phyloP scores from a whole-genome alignment of 2,113 vertebrate species.

The Castor canadensis region DNA sequence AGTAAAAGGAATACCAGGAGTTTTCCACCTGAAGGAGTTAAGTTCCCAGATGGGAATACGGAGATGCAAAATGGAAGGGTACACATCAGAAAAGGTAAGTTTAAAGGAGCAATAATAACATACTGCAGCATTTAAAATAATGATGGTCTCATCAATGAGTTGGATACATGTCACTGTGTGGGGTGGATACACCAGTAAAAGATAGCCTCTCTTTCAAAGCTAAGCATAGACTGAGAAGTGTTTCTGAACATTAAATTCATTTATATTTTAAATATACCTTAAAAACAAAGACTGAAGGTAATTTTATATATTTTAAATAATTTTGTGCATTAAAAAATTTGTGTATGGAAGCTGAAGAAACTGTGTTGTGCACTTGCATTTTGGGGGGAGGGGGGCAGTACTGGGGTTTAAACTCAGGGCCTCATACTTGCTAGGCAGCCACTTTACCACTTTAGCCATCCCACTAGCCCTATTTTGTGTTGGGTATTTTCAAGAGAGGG shows the following conservation, averaged over 20 bases:
- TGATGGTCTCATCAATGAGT: neutral
- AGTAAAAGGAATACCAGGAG: neutral
- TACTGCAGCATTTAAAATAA: neutral
- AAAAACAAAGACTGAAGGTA: too few species aligned
- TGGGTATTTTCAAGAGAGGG: too few species aligned
- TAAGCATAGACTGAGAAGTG: neutral
- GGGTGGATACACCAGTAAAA: neutral
- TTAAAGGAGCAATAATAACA: neutral
- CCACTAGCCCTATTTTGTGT: too few species aligned
- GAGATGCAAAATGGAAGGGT: neutral
- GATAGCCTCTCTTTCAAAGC: too few species aligned
- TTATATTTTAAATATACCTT: neutral
- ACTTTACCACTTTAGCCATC: too few species aligned
- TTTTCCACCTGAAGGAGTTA: neutral
- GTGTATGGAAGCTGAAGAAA: neutral
- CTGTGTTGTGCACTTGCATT: neutral
- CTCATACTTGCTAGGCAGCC: too few species aligned
- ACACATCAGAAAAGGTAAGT: neutral
- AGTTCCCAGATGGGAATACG: neutral
- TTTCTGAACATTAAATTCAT: neutral
- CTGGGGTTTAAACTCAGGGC: too few species aligned
- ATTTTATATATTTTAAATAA: too few species aligned
- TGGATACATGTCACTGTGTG: neutral
- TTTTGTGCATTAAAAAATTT: too few species aligned
- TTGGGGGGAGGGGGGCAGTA: too few species aligned